Percentiles rank a stretch among this genome's conserved stretches.
Conservation (phyloP, 1,140 invertebrate species). For the Panagrolaimus sp. region DNA sequence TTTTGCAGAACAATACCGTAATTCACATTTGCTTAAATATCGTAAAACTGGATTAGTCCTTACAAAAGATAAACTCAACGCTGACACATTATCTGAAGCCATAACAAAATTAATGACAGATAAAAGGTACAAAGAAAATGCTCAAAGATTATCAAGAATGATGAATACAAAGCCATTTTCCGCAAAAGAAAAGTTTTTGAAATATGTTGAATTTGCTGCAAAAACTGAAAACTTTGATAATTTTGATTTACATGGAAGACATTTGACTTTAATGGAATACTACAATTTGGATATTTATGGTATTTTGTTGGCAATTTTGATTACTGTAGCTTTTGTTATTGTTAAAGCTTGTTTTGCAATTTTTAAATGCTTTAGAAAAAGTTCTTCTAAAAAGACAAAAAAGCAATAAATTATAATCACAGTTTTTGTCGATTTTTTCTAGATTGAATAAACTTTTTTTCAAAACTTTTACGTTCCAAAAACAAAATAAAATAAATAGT, state of each 20-base stretch:
- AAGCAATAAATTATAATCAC: too few relatives aligned
- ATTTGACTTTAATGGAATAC: conserved; percentile 17
- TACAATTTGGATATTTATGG: conserved; percentile 19
- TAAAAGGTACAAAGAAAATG: neutral
- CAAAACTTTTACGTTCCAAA: too few relatives aligned
- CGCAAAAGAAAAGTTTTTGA: conserved; percentile 12
- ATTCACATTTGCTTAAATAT: conserved; percentile 5
- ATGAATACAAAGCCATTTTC: conserved; percentile 14
- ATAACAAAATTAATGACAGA: conserved; percentile 8
- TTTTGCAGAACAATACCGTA: conserved; percentile 34
- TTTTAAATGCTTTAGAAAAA: too few relatives aligned
- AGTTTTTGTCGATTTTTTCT: too few relatives aligned
- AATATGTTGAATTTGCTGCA: conserved; percentile 17
- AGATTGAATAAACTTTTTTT: too few relatives aligned
- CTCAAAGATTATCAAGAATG: neutral
- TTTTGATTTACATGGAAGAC: neutral
- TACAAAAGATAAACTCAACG: conserved; percentile 8
- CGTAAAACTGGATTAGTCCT: conserved; percentile 2
- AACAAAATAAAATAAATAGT: too few relatives aligned
- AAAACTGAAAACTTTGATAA: conserved; percentile 14
- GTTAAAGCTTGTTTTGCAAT: neutral
- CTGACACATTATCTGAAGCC: conserved; percentile 3
- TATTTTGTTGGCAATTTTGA: conserved; percentile 2
- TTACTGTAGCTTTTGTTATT: neutral
- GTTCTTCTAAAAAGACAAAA: too few relatives aligned